Conservation (phyloP, 2,888 invertebrate genomes). For the Cephalotes varians region DNA sequence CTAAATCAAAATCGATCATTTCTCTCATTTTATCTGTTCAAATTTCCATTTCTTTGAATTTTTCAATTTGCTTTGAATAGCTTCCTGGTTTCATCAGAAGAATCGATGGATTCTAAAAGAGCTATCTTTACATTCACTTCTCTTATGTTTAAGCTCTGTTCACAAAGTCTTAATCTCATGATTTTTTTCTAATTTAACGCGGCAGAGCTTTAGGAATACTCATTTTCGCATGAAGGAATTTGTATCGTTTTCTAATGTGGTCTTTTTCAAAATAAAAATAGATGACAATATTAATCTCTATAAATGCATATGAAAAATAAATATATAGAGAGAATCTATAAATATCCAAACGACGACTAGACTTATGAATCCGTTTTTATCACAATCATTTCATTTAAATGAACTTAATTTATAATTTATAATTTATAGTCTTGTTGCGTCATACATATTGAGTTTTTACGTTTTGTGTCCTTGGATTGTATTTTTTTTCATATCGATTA, state of each 20-base stretch:
- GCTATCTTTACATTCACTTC: conserved; percentile 6
- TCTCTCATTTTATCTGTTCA: neutral
- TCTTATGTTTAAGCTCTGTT: conserved; percentile 11
- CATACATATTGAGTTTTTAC: neutral
- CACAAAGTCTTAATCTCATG: neutral
- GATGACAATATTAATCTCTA: neutral
- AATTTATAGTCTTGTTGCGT: neutral
- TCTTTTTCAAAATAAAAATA: neutral
- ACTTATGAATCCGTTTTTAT: neutral
- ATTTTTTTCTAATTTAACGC: conserved; percentile 11
- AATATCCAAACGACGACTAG: neutral
- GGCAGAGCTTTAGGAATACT: neutral
- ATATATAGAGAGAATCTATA: neutral
- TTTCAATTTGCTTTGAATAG: conserved; percentile 6
- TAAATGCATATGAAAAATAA: neutral
- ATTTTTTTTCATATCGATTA: neutral
- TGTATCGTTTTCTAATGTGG: neutral
- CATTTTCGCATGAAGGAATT: neutral
- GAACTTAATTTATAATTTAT: neutral
- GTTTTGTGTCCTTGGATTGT: neutral
- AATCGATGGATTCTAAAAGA: conserved; percentile 49
- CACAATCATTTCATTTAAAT: neutral
- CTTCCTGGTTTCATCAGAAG: conserved; percentile 59
- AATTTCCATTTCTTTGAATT: neutral
- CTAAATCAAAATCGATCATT: neutral